A percentile compares a stretch with the other conserved stretches of the same genome.
These are phyloP conservation scores for Augochlorella aurata DNA, from an alignment of 2,888 invertebrate species.

Conservation along the genomic window DNA sequence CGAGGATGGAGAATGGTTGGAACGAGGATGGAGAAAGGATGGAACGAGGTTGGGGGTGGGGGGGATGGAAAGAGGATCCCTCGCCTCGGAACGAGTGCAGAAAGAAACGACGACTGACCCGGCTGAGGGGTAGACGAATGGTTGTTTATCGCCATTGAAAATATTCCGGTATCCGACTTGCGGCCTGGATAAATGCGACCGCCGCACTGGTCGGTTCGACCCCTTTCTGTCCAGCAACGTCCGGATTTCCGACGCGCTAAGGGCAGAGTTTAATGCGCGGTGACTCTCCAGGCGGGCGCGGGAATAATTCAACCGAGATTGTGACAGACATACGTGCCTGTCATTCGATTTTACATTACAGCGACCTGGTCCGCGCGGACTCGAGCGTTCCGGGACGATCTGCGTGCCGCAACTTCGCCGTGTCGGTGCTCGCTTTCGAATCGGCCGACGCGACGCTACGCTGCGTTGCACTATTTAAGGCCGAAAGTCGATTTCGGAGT, in stretches of 20 bases:
- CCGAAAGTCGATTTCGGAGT: too few species aligned
- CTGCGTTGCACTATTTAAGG: too few species aligned
- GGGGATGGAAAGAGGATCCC: background rate
- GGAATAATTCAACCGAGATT: conserved; percentile 58
- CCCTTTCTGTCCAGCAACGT: conserved; percentile 40
- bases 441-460: background rate
- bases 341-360: conserved; percentile 35
- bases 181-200: conserved; percentile 56
- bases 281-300: conserved; percentile 42
- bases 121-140: conserved; percentile 63
- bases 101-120: conserved; percentile 53
- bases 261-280: conserved; percentile 57
- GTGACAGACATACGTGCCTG: conserved; percentile 38
- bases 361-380: background rate
- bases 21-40: too few species aligned
- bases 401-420: background rate
- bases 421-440: background rate
- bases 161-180: conserved; percentile 56
- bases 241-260: conserved; percentile 50
- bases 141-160: conserved; percentile 72
- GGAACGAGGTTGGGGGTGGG: too few species aligned
- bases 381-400: background rate
- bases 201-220: conserved; percentile 25
- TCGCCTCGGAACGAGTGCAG: conserved; percentile 32
- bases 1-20: too few species aligned